Conservation (phyloP, 2,888 invertebrate species). For the Xestia ashworthii region DNA sequence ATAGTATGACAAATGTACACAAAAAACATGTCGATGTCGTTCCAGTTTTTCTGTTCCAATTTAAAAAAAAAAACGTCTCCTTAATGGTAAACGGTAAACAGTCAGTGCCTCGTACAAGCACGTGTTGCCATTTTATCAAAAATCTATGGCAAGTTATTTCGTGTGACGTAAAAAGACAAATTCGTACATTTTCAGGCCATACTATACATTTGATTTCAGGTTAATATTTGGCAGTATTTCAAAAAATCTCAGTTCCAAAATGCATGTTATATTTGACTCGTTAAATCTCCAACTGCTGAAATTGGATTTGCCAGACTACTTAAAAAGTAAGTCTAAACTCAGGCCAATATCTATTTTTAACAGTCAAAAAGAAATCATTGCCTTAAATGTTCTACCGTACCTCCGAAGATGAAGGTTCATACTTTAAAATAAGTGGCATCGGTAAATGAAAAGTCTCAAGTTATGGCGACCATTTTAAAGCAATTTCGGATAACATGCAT, state of each 20-base stretch:
- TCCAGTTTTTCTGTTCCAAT: neutral
- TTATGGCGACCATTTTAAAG: too few relatives aligned
- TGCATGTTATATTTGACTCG: conserved; percentile 18
- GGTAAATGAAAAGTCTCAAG: too few relatives aligned
- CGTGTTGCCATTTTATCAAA: neutral
- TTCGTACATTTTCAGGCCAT: neutral
- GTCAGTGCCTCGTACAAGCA: neutral
- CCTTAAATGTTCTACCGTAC: neutral
- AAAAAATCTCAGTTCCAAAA: conserved; percentile 1
- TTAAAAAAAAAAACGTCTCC: neutral
- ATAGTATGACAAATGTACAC: conserved; percentile 32
- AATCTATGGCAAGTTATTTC: neutral
- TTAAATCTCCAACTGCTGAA: neutral
- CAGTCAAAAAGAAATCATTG: neutral
- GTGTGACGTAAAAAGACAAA: neutral
- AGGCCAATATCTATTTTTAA: neutral
- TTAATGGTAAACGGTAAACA: neutral
- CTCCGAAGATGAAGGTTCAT: too few relatives aligned
- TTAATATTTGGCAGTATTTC: conserved; percentile 55
- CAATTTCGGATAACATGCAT: conserved; percentile 26
- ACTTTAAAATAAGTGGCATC: too few relatives aligned
- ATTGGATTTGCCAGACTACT: neutral
- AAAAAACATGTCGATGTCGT: too few relatives aligned
- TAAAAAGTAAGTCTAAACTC: too few relatives aligned
- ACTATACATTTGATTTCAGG: conserved; percentile 28